Evolutionary conservation across 2,113 vertebrate species (phyloP).

Genomic region (Cyanocitta stelleri): DNA sequence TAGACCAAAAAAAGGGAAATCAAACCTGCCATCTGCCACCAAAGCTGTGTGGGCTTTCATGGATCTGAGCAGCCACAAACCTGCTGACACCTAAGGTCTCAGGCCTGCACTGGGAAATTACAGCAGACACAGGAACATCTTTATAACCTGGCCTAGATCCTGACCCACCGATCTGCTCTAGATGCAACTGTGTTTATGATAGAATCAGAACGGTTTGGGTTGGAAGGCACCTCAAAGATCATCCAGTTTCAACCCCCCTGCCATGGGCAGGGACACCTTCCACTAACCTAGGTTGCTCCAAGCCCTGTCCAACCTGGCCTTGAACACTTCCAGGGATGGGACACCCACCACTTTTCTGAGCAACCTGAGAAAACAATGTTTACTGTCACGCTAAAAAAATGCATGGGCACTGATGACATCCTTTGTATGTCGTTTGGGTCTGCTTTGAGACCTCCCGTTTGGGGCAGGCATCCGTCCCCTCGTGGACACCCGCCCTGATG

Average conservation of each 20-base stretch:
- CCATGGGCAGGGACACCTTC: not conserved
- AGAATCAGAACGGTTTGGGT: not conserved
- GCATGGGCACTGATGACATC: not conserved
- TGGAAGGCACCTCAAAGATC: not conserved
- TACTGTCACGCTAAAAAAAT: fast-evolving
- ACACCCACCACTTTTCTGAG: not conserved
- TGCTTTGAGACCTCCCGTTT: not conserved
- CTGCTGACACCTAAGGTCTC: not conserved
- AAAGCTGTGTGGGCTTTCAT: not conserved
- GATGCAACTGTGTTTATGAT: fast-evolving
- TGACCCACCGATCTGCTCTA: not conserved
- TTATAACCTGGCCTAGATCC: not conserved
- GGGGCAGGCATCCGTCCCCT: not conserved
- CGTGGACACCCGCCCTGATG: fast-evolving
- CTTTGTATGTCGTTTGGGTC: not conserved
- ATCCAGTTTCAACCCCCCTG: fast-evolving
- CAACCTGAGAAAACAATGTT: not conserved
- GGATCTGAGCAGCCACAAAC: not conserved
- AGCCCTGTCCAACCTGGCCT: not conserved
- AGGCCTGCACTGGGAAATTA: not conserved
- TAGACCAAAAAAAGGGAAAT: not conserved
- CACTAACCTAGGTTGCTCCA: too few relatives aligned
- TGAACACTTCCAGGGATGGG: not conserved
- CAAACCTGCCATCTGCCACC: too few relatives aligned
- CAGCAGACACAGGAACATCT: not conserved